Percentiles rank a stretch among this genome's conserved stretches.
These are phyloP conservation scores for Rhea pennata DNA, from an alignment of 2,113 vertebrate species.

Conservation along the genomic window DNA sequence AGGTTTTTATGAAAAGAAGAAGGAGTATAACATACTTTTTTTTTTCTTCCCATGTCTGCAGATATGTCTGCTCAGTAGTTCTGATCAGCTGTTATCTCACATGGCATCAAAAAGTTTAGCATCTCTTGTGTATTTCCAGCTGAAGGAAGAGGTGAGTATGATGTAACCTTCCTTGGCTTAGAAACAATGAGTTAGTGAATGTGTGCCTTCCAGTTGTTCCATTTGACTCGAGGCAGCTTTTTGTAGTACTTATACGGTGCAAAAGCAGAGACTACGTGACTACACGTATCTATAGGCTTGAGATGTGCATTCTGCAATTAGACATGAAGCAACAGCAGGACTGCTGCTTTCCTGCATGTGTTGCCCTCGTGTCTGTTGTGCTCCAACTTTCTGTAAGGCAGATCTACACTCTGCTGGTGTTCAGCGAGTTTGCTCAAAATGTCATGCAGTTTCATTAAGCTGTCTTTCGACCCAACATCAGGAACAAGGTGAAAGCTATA, in stretches of 20 bases:
- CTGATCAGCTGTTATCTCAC: constrained; percentile 82
- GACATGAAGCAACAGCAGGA: background rate
- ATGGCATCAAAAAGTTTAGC: constrained; percentile 83
- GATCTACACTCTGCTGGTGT: background rate
- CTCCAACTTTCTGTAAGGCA: background rate
- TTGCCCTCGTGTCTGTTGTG: background rate
- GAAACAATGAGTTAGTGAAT: background rate
- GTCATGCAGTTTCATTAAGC: background rate
- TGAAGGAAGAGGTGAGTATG: constrained; percentile 80
- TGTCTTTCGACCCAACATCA: background rate
- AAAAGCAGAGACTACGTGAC: background rate
- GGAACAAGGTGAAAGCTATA: background rate
- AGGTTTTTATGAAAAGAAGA: background rate
- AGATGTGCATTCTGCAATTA: fast-evolving
- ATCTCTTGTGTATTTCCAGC: constrained; percentile 77
- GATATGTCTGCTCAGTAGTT: constrained; percentile 64
- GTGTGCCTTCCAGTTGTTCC: background rate
- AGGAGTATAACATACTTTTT: background rate
- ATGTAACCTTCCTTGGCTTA: background rate
- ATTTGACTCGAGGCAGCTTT: background rate
- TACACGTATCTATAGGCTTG: background rate
- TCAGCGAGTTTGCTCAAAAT: background rate
- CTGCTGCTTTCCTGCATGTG: background rate
- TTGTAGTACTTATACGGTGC: background rate
- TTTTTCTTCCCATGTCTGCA: constrained; percentile 41